These are phyloP conservation scores for Harmothoe impar DNA, from an alignment of 2,888 invertebrate genomes.

Conservation along the genomic window DNA sequence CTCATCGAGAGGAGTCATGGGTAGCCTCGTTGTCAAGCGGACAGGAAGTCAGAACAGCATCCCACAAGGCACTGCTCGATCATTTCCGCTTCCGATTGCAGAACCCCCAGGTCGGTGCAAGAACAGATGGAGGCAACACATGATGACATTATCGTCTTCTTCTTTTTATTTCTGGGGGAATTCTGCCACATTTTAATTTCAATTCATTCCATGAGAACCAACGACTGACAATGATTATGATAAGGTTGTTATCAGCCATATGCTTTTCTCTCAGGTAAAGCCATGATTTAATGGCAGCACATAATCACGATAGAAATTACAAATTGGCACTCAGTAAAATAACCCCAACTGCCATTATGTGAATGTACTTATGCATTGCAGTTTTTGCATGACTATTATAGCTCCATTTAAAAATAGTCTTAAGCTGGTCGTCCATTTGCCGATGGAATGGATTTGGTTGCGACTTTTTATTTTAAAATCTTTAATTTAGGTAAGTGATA, in stretches of 20 bases:
- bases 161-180: neutral
- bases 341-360: too few relatives aligned
- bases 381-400: too few relatives aligned
- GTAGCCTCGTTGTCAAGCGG: neutral
- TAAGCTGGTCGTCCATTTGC: too few relatives aligned
- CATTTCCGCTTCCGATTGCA: conserved; percentile 3
- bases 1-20: neutral
- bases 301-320: neutral
- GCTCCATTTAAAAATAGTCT: too few relatives aligned
- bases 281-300: neutral
- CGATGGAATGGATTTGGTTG: too few relatives aligned
- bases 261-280: neutral
- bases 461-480: too few relatives aligned
- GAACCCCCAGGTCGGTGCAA: neutral
- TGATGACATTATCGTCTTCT: conserved; percentile 1
- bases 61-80: conserved; percentile 33
- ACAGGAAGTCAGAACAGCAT: neutral
- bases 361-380: too few relatives aligned
- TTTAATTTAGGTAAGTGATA: too few relatives aligned
- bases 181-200: neutral
- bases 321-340: neutral
- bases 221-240: neutral
- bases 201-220: neutral
- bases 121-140: neutral
- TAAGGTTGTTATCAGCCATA: neutral